These are phyloP conservation scores for Nycticebus coucang DNA, from an alignment of 2,113 vertebrate genomes.

Conservation along the genomic window DNA sequence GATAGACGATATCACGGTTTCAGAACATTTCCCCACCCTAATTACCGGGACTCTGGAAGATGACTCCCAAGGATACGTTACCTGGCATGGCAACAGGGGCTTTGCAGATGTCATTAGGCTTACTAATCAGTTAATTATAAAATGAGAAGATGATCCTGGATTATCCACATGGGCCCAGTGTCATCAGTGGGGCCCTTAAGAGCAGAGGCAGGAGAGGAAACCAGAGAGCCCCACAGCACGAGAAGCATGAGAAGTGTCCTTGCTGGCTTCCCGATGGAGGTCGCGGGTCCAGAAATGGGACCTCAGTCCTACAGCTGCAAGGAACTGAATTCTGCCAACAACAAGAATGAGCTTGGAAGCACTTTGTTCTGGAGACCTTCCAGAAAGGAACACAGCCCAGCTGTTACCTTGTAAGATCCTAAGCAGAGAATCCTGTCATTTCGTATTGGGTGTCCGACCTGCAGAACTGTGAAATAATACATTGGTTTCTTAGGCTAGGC, in stretches of 20 bases:
- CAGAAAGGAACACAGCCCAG: background rate
- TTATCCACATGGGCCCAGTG: background rate
- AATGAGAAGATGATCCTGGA: background rate
- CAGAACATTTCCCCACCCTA: background rate
- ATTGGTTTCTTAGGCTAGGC: background rate
- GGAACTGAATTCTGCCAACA: background rate
- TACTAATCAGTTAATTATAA: background rate
- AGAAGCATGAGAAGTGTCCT: accelerated
- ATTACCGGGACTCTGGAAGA: background rate
- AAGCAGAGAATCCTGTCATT: background rate
- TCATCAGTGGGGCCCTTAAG: background rate
- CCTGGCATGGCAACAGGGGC: background rate
- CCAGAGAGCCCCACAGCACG: background rate
- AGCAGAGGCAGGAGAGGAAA: background rate
- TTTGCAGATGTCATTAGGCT: background rate
- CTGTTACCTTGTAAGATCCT: accelerated
- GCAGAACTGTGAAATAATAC: background rate
- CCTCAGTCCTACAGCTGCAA: background rate
- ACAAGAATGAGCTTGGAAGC: background rate
- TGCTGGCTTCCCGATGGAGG: background rate
- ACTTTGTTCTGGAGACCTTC: background rate
- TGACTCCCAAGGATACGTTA: no score
- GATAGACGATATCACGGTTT: background rate
- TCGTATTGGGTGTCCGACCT: background rate
- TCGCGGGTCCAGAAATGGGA: accelerated